Base-by-base conservation (phyloP, 2,888 invertebrate species). In the Sepiola atlantica region DNA sequence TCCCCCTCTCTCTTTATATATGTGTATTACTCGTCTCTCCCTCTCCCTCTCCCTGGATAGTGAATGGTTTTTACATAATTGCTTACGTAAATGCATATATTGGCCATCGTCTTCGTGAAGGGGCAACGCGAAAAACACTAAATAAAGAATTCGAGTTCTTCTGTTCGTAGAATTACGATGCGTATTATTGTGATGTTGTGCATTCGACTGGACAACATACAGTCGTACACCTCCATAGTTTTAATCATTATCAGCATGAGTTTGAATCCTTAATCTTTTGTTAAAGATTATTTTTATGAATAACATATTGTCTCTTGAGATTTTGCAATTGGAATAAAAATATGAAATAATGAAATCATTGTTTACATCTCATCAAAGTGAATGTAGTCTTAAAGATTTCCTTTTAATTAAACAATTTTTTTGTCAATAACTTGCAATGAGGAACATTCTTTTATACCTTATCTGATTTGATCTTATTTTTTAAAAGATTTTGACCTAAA, bases 31-130 rank as follows among this genome's bases (percentile, higher is more conserved):
- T 21, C 35, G 32, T 4, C 20, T 14, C 91, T 91, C 20, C 6
- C 4, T 91, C 35, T 35, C 12, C 21, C 91, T 12, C 16, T 35
- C 91, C 10, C 28, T 24, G 35, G n/a, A 32, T 77, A 77, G 16
- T n/a, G 77, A 77, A 32, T 77, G 32, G 77, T n/a, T 77, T 77
- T 45, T 2, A 77, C 14, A n/a, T n/a, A 77, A 77, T 77, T 61
- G 61, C 61, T 61, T 77, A 77, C 77, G 77, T 77, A 77, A 77
- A 77, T 77, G 77, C 32, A n/a, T n/a, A 77, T n/a, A 77, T 32
- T 77, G 77, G 77, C 77, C n/a, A 32, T n/a, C n/a, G n/a, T 32
- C 77, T 77, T 77, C n/a, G 4, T 32, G 14, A 77, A 1, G 77
- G 77, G 77, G 77, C 16, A 77, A 77, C n/a, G 16, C n/a, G 77